phyloP scores from a whole-genome alignment of 2,888 invertebrate species.

The Strigamia crassipes region DNA sequence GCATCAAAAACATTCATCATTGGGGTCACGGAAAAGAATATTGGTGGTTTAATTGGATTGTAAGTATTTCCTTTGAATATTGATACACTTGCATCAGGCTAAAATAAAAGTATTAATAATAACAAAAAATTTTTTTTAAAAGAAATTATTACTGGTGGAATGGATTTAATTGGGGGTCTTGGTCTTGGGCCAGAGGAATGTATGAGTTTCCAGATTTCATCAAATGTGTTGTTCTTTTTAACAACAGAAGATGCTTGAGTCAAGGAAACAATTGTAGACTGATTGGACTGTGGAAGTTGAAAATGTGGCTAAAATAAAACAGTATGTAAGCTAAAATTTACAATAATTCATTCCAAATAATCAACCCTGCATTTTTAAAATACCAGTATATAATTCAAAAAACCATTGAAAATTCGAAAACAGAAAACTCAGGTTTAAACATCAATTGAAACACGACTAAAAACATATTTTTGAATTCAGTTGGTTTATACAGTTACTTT shows the following conservation, averaged over 20 bases:
- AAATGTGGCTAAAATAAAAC: neutral
- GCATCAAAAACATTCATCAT: slow-evolving; percentile 25
- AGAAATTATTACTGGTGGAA: neutral
- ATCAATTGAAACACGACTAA: too few relatives aligned
- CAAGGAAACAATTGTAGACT: neutral
- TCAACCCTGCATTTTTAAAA: too few relatives aligned
- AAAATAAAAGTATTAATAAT: neutral
- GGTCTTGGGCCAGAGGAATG: neutral
- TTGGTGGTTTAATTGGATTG: neutral
- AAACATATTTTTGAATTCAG: neutral
- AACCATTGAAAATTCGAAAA: too few relatives aligned
- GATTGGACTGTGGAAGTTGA: neutral
- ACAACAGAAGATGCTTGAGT: neutral
- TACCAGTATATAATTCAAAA: too few relatives aligned
- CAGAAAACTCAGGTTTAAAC: too few relatives aligned
- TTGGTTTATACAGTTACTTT: neutral
- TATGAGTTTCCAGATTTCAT: slow-evolving; percentile 2
- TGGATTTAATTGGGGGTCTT: neutral
- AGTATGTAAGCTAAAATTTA: neutral
- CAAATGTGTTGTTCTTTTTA: neutral
- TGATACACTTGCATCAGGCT: slow-evolving; percentile 11
- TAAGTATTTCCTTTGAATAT: neutral
- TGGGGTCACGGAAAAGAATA: slow-evolving; percentile 8
- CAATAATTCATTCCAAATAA: too few relatives aligned
- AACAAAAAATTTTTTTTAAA: neutral